Evolutionary conservation across 2,797 vertebrate genomes (phyloP).

Genomic region (Anguilla pacifica): DNA sequence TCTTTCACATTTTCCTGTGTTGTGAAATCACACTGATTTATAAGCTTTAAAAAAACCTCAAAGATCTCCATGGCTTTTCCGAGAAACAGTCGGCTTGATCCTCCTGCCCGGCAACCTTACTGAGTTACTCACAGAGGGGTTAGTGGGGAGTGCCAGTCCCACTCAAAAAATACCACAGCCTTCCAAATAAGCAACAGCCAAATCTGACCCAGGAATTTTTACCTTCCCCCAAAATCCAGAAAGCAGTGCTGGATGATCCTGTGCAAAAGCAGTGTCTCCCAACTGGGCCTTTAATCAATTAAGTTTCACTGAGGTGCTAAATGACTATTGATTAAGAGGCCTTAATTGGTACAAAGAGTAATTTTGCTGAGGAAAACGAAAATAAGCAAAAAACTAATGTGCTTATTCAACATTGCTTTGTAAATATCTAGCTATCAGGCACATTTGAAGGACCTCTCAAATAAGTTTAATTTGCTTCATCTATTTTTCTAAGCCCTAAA

Average conservation of each 20-base stretch:
- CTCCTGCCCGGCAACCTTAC: neutral
- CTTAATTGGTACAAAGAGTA: neutral
- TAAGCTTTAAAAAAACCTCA: neutral
- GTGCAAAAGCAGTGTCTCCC: neutral
- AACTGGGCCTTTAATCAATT: neutral
- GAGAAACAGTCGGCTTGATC: neutral
- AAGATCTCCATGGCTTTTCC: neutral
- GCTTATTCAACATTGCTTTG: neutral
- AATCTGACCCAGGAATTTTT: neutral
- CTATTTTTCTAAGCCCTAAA: neutral
- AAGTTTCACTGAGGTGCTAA: neutral
- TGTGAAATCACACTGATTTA: slow-evolving; percentile 1
- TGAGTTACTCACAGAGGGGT: neutral
- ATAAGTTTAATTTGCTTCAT: neutral
- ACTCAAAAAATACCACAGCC: neutral
- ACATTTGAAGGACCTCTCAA: neutral
- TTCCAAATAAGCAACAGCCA: neutral
- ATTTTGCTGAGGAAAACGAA: neutral
- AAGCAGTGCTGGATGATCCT: neutral
- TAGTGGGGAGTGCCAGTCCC: neutral
- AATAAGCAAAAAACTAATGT: neutral
- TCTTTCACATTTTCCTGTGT: neutral
- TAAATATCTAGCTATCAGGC: neutral
- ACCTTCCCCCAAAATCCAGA: neutral
- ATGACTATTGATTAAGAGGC: slow-evolving; percentile 10